Evolutionary conservation across 2,113 vertebrate genomes (phyloP), one percentile per base, ranked within the genome.

Genomic region (Cichladusa arquata): DNA sequence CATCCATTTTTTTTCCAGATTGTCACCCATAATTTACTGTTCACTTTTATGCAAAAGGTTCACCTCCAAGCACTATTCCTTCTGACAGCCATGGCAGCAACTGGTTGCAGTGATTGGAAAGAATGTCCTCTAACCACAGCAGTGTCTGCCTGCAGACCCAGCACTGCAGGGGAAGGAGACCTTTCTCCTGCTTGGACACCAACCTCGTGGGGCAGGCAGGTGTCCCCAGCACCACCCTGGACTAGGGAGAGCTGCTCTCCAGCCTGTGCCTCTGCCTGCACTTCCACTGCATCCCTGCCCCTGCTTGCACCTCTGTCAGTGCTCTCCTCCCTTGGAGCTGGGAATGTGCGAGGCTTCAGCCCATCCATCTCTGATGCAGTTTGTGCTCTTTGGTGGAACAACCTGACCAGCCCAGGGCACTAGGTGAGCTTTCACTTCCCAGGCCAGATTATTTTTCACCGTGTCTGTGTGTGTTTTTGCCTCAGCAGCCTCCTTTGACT

Each of bases 351-450:
- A 40, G 22, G 28, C 26, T 88, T 66, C 1, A 9, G 36, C 14
- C 48, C 48, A 36, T 16, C 48, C 48, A 54, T 3, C 26, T 31
- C 33, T 12, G 19, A 17, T 23, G 14, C 53, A 36, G 1, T 16
- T 71, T 44, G 19, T 16, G 19, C 33, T 31, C 65, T 85, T 31
- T 67, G 61, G 10, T 51, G 40, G 19, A 9, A 7, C 4, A 76
- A 34, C 17, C n/a, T 3, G 2, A 12, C 5, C 3, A 6, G 19
- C 28, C 12, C 2, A 0, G 6, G 29, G 12, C 64, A 60, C 29
- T 19, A 12, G 60, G 20, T 29, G 19, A 54, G 23, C 44, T 81
- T 38, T 50, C 6, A 9, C 31, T 45, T 60, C 28, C 36, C 50
- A 53, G 42, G 11, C 28, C 25, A 34, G 25, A 34, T 6, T 6